phyloP scores from a whole-genome alignment of 1,140 invertebrate genomes.

The Nasonia vitripennis region DNA sequence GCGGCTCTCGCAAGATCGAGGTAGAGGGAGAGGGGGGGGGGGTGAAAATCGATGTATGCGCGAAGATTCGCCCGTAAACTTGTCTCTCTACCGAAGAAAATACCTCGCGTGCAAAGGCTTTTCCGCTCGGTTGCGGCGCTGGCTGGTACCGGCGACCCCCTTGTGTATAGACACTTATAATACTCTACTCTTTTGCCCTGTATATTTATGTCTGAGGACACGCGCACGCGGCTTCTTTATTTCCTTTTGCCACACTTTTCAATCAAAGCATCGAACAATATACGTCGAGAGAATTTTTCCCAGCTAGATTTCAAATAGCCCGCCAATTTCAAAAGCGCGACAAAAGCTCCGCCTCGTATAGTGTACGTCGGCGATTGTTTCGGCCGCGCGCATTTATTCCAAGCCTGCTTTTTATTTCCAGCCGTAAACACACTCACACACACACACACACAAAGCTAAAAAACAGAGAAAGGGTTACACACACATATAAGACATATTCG shows the following conservation, averaged over 20 bases:
- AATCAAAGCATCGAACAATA: not conserved
- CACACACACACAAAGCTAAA: not conserved
- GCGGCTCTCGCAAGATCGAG: not conserved
- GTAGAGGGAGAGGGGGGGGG: not conserved
- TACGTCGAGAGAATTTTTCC: not conserved
- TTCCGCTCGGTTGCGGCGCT: not conserved
- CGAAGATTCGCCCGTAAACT: conserved; percentile 15
- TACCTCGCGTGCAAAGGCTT: conserved; percentile 20
- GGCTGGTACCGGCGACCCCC: conserved; percentile 2
- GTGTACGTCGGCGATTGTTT: not conserved
- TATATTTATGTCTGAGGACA: not conserved
- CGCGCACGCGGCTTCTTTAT: too few relatives aligned
- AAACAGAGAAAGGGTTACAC: not conserved
- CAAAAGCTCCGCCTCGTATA: not conserved
- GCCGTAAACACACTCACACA: not conserved
- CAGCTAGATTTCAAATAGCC: not conserved
- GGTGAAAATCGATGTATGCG: conserved; percentile 29
- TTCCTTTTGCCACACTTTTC: not conserved
- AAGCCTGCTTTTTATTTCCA: not conserved
- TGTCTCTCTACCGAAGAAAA: conserved; percentile 19
- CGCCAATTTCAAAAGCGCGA: not conserved
- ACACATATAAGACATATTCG: conserved; percentile 32
- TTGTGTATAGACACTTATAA: conserved; percentile 10
- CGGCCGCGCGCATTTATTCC: not conserved
- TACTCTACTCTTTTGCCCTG: not conserved